Evolutionary conservation across 2,113 vertebrate genomes (phyloP).

Genomic region (Thomomys bottae): DNA sequence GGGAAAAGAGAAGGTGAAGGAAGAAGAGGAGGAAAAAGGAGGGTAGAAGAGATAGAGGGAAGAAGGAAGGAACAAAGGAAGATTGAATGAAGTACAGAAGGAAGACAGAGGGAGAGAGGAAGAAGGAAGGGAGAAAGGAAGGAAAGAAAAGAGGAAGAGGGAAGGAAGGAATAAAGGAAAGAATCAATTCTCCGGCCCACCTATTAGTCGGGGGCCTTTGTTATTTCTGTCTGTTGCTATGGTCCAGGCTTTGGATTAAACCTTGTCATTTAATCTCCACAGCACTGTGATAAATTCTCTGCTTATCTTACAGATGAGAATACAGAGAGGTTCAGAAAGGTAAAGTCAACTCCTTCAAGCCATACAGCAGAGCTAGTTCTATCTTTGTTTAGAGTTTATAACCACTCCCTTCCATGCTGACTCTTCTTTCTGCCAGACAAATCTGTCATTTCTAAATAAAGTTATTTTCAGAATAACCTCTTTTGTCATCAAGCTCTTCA

Average conservation of each 20-base stretch:
- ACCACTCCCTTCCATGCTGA: background rate
- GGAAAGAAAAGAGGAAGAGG: background rate
- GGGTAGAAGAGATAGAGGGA: background rate
- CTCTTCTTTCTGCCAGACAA: background rate
- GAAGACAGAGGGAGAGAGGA: background rate
- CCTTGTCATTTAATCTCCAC: background rate
- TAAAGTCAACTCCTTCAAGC: background rate
- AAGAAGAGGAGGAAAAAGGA: background rate
- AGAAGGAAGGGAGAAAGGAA: no score
- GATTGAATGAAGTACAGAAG: no score
- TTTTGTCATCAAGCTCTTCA: background rate
- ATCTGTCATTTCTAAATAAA: constrained; percentile 26
- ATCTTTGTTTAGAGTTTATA: background rate
- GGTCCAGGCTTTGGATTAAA: background rate
- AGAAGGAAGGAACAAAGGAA: background rate
- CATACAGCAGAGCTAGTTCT: background rate
- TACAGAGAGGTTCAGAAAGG: background rate
- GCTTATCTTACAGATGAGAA: background rate
- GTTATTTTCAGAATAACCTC: background rate
- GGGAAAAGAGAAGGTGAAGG: background rate
- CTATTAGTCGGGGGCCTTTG: background rate
- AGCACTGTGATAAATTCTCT: background rate
- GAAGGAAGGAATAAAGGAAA: background rate
- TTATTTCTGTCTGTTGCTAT: background rate
- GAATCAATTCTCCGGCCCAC: background rate